A percentile compares a stretch with the other conserved stretches of the same genome.
Evolutionary conservation across 2,113 vertebrate species (phyloP).

Genomic region (Hippocampus mohnikei): DNA sequence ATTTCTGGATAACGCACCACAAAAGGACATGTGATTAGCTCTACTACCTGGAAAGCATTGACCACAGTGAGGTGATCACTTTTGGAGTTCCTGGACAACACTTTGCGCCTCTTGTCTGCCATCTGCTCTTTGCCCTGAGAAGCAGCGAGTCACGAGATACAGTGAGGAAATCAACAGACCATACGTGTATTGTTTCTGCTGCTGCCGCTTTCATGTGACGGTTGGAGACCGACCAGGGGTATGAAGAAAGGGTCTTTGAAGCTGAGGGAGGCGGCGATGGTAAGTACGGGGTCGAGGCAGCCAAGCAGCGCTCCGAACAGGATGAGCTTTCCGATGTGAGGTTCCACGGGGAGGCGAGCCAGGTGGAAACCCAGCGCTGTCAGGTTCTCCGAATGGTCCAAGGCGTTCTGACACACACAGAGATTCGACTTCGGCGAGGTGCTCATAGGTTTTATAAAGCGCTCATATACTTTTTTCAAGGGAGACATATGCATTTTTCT

Average conservation of each 20-base stretch:
- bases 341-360: slow-evolving; percentile 90
- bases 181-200: background rate
- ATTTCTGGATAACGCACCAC: background rate
- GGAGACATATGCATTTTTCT: too few species aligned
- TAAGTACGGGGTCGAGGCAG: slow-evolving; percentile 92
- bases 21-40: background rate
- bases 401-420: slow-evolving; percentile 78
- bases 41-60: slow-evolving; percentile 85
- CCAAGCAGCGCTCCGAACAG: slow-evolving; percentile 93
- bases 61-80: slow-evolving; percentile 95
- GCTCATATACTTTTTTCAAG: too few species aligned
- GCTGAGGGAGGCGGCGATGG: slow-evolving; percentile 95
- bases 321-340: slow-evolving; percentile 97
- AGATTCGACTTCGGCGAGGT: background rate
- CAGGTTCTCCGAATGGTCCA: slow-evolving; percentile 86
- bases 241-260: slow-evolving; percentile 99
- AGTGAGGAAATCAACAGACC: background rate
- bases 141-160: background rate
- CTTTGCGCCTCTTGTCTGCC: slow-evolving; percentile 87
- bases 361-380: slow-evolving; percentile 91
- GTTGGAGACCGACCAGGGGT: slow-evolving; percentile 79
- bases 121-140: slow-evolving; percentile 93
- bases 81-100: slow-evolving; percentile 83
- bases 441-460: background rate
- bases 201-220: slow-evolving; percentile 31